A percentile compares a stretch with the other conserved stretches of the same genome.
Evolutionary conservation across 2,888 invertebrate genomes (phyloP).

Genomic region (Macaria notata): DNA sequence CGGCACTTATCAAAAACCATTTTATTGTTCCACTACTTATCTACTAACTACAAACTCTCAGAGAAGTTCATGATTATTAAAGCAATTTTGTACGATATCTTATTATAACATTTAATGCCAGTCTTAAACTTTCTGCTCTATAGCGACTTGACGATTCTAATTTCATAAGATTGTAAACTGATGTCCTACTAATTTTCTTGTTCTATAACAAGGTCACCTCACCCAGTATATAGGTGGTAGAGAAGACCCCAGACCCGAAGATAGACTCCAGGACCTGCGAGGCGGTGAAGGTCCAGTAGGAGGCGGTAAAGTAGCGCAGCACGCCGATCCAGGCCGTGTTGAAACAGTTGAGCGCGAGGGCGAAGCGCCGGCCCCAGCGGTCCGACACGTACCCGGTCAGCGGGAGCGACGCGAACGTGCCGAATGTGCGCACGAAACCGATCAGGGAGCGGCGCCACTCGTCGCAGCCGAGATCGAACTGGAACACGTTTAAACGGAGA

Average conservation of each 20-base stretch:
- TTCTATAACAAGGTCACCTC: constrained; percentile 30
- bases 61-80: no score
- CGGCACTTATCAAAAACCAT: no score
- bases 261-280: constrained; percentile 87
- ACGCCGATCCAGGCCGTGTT: constrained; percentile 85
- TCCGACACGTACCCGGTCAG: constrained; percentile 87
- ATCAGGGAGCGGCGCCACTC: constrained; percentile 87
- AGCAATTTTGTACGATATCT: no score
- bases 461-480: constrained; percentile 85
- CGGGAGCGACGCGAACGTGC: constrained; percentile 85
- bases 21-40: no score
- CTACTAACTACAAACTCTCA: no score
- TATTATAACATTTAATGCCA: no score
- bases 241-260: constrained; percentile 85
- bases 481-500: constrained; percentile 11
- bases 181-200: no score
- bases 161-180: no score
- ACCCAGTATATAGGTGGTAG: constrained; percentile 87
- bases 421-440: constrained; percentile 86
- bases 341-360: constrained; percentile 81
- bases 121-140: no score
- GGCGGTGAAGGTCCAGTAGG: constrained; percentile 84
- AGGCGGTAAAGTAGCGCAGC: constrained; percentile 78
- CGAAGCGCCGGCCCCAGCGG: constrained; percentile 84
- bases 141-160: no score